Conservation (phyloP, 2,113 vertebrate species). For the Pao palembangensis region DNA sequence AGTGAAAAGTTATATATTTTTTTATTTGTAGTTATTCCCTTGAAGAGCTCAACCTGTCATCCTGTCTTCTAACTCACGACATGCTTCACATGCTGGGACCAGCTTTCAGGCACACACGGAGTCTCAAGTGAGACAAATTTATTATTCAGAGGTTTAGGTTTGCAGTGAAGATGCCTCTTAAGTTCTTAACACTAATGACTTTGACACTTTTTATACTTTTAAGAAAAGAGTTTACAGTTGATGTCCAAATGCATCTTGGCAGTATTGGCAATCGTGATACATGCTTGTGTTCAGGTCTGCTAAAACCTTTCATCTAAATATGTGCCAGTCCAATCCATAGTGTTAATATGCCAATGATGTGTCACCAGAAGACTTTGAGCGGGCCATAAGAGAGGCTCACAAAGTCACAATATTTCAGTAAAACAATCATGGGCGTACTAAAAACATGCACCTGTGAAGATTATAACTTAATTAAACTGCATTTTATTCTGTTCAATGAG, state of each 20-base stretch:
- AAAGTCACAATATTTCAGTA: too few species aligned
- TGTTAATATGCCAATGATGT: too few species aligned
- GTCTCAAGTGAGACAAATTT: constrained; percentile 82
- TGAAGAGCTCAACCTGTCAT: constrained; percentile 84
- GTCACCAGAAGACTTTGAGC: too few species aligned
- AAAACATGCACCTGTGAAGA: neutral
- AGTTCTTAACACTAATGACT: too few species aligned
- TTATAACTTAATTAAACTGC: neutral
- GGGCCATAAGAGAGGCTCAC: too few species aligned
- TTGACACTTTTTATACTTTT: too few species aligned
- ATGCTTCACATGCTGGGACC: constrained; percentile 79
- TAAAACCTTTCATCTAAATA: too few species aligned
- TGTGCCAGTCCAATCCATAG: too few species aligned
- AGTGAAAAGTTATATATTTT: neutral
- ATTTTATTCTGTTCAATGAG: neutral
- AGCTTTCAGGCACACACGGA: constrained; percentile 79
- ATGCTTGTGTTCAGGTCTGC: too few species aligned
- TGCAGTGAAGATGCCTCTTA: constrained; percentile 7
- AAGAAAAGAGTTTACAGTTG: too few species aligned
- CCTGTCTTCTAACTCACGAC: constrained; percentile 82
- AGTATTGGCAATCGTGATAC: too few species aligned
- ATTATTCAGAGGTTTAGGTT: neutral
- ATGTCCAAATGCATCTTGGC: too few species aligned
- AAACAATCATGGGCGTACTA: neutral
- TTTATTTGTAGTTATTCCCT: constrained; percentile 64